Conservation (phyloP, 2,113 vertebrate species). For the Oreamnos americanus region DNA sequence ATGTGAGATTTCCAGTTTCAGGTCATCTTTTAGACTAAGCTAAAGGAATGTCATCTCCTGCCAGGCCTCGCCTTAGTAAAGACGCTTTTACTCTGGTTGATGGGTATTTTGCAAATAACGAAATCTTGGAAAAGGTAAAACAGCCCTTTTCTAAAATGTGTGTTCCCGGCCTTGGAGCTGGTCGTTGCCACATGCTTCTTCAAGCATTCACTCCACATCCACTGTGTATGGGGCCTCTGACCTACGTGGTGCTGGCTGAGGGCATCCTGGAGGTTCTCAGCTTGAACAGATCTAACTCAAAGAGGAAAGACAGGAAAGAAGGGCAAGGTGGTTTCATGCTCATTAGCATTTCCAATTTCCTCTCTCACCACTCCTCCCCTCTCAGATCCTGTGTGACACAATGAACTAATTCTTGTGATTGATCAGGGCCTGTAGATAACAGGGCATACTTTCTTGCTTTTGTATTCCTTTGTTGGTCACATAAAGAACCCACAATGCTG, state of each 20-base stretch:
- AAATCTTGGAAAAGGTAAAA: background rate
- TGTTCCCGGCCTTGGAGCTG: background rate
- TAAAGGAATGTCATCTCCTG: background rate
- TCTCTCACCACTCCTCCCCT: conserved; percentile 12
- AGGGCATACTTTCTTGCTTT: conserved; percentile 15
- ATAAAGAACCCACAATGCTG: conserved; percentile 18
- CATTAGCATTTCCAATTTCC: conserved; percentile 70
- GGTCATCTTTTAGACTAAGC: background rate
- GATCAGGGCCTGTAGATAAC: conserved; percentile 44
- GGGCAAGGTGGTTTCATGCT: conserved; percentile 46
- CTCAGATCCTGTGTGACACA: conserved; percentile 11
- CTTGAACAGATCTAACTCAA: conserved; percentile 36
- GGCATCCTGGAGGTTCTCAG: background rate
- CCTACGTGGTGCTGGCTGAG: background rate
- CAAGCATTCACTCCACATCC: background rate
- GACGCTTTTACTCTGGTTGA: background rate
- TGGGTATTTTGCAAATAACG: background rate
- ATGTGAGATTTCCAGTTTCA: background rate
- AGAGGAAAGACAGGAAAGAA: background rate
- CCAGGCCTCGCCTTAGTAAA: background rate
- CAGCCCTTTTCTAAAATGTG: background rate
- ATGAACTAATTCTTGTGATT: conserved; percentile 65
- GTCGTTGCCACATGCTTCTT: background rate
- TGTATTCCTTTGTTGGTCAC: conserved; percentile 12
- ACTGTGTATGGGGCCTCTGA: background rate